Evolutionary conservation across 2,888 invertebrate genomes (phyloP).

Genomic region (Muschampia plurimacula): DNA sequence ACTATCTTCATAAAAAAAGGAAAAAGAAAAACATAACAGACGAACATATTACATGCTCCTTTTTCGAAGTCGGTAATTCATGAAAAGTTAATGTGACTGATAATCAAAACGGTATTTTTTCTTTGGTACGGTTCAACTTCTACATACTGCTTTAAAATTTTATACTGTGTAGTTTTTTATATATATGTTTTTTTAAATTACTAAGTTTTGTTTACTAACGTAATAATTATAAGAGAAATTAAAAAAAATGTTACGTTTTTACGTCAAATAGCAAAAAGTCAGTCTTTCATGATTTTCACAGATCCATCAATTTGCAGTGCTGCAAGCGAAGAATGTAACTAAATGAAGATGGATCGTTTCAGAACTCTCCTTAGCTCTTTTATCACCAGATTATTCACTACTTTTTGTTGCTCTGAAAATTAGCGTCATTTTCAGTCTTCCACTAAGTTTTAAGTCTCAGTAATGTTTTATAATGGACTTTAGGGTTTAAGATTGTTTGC

Average conservation of each 20-base stretch:
- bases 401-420: slow-evolving; percentile 21
- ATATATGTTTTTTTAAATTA: too few relatives aligned
- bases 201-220: too few relatives aligned
- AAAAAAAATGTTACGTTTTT: neutral
- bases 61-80: too few relatives aligned
- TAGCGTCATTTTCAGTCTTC: slow-evolving; percentile 5
- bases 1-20: neutral
- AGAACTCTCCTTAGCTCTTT: slow-evolving; percentile 26
- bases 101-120: too few relatives aligned
- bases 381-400: slow-evolving; percentile 31
- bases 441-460: neutral
- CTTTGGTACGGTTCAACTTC: too few relatives aligned
- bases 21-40: too few relatives aligned
- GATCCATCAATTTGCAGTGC: slow-evolving; percentile 51
- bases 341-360: slow-evolving; percentile 51
- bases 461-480: neutral
- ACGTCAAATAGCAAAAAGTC: neutral
- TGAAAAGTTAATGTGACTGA: too few relatives aligned
- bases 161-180: too few relatives aligned
- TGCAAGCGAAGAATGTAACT: slow-evolving; percentile 38
- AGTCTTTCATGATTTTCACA: slow-evolving; percentile 15
- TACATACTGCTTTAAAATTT: too few relatives aligned
- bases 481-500: neutral
- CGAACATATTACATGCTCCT: too few relatives aligned
- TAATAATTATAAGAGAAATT: neutral